Base-by-base conservation (phyloP, 2,888 invertebrate genomes). In the Sinopyrophorus schimmeli region DNA sequence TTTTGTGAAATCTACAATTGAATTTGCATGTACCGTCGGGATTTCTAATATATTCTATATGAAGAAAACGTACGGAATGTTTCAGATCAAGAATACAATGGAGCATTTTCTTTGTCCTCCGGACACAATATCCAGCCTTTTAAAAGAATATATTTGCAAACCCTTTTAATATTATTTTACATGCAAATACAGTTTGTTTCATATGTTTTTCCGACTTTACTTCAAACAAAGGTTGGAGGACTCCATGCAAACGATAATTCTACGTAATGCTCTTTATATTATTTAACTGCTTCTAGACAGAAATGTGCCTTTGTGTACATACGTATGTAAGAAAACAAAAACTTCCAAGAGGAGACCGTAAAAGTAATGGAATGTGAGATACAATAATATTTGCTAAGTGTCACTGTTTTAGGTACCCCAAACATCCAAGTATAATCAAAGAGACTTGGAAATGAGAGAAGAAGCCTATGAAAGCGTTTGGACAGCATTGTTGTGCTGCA, bases 401-500 rank as follows among this genome's bases (percentile, higher is more conserved):
- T 16, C n/a, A 11, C 12, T n/a, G 3, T 16, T 20, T 23, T 11
- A n/a, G n/a, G 38, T 14, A 37, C 14, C 12, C 23, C 32, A 31
- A 51, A 35, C 14, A 30, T 28, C 15, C 21, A 30, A 18, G 24
- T 16, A 28, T 46, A 40, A 46, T 47, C 49, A 50, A 40, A 49
- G 49, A 32, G 48, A 44, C 53, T 53, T 53, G 32, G 42, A 50
- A 46, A 51, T 53, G 48, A 40, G 53, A 41, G 47, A 48, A 51
- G 51, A 48, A 49, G 54, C 52, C 48, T 46, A 51, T 50, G 57
- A 61, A 65, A 65, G 62, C 64, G 64, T 65, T 65, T 60, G 60
- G 57, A 51, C 58, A 59, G 57, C 58, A 61, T 64, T 63, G 64
- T 63, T 59, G 59, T 54, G 46, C 44, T 56, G 55, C 62, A 59